phyloP scores from a whole-genome alignment of 2,888 invertebrate genomes.

The Odontomyia ornata region DNA sequence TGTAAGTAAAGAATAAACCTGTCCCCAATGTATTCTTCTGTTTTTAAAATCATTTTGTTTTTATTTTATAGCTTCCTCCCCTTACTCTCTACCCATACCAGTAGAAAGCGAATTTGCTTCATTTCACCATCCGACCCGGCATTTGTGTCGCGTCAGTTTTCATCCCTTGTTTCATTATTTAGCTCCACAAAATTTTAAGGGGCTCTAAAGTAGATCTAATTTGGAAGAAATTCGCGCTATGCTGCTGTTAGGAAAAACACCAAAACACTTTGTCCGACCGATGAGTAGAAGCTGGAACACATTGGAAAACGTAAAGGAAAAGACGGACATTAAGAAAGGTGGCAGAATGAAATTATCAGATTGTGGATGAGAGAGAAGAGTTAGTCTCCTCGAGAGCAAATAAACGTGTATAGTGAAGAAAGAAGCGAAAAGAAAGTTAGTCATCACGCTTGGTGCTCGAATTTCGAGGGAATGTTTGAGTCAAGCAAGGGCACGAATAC shows the following conservation, averaged over 20 bases:
- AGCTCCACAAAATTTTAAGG: slow-evolving; percentile 11
- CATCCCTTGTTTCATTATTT: slow-evolving; percentile 18
- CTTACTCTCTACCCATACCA: background rate
- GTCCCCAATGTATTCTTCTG: slow-evolving; percentile 10
- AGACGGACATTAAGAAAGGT: background rate
- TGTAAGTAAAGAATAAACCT: background rate
- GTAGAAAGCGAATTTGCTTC: background rate
- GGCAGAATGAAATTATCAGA: background rate
- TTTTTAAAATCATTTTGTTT: slow-evolving; percentile 28
- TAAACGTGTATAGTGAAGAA: background rate
- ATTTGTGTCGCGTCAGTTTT: background rate
- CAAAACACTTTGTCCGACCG: slow-evolving; percentile 28
- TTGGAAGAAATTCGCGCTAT: slow-evolving; percentile 31
- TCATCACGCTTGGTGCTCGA: background rate
- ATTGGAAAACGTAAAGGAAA: background rate
- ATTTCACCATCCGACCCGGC: background rate
- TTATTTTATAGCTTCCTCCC: slow-evolving; percentile 3
- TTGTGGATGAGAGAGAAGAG: background rate
- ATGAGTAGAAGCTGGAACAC: background rate
- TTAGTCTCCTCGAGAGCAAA: background rate
- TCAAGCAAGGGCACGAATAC: background rate
- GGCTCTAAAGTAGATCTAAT: slow-evolving; percentile 37
- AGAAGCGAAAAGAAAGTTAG: background rate
- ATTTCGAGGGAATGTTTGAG: background rate
- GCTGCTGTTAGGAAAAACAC: slow-evolving; percentile 12